Evolutionary conservation across 2,888 invertebrate species (phyloP).

Genomic region (Leptinotarsa haldemani): DNA sequence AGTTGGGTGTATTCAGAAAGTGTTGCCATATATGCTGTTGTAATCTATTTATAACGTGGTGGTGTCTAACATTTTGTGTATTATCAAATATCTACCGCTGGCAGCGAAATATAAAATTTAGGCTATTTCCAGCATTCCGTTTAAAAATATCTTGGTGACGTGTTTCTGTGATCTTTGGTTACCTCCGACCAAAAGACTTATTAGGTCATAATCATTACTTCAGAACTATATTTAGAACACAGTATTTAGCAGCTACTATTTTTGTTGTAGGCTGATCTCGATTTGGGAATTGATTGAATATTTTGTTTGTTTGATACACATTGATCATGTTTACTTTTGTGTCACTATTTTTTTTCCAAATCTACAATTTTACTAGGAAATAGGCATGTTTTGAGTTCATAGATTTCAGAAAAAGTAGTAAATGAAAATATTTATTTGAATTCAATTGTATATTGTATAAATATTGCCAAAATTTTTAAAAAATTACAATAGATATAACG

Average conservation of each 20-base stretch:
- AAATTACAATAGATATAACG: slow-evolving; percentile 52
- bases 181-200: slow-evolving; percentile 49
- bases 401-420: slow-evolving; percentile 6
- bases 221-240: slow-evolving; percentile 47
- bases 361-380: neutral
- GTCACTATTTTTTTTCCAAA: too few species aligned
- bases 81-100: slow-evolving; percentile 4
- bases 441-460: slow-evolving; percentile 43
- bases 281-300: neutral
- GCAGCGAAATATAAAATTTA: slow-evolving; percentile 2
- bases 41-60: slow-evolving; percentile 47
- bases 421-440: slow-evolving; percentile 35
- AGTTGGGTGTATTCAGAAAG: slow-evolving; percentile 25
- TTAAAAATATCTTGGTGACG: slow-evolving; percentile 52
- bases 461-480: slow-evolving; percentile 52
- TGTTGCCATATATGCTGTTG: slow-evolving; percentile 52
- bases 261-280: neutral
- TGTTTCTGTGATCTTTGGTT: slow-evolving; percentile 45
- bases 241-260: slow-evolving; percentile 31
- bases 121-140: slow-evolving; percentile 51
- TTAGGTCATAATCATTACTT: slow-evolving; percentile 46
- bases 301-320: neutral
- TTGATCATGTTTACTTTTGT: neutral
- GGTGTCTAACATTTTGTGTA: slow-evolving; percentile 6
- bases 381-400: neutral